A percentile compares a stretch with the other conserved stretches of the same genome.
Conservation (phyloP, 1,140 invertebrate genomes). For the Globodera rostochiensis region DNA sequence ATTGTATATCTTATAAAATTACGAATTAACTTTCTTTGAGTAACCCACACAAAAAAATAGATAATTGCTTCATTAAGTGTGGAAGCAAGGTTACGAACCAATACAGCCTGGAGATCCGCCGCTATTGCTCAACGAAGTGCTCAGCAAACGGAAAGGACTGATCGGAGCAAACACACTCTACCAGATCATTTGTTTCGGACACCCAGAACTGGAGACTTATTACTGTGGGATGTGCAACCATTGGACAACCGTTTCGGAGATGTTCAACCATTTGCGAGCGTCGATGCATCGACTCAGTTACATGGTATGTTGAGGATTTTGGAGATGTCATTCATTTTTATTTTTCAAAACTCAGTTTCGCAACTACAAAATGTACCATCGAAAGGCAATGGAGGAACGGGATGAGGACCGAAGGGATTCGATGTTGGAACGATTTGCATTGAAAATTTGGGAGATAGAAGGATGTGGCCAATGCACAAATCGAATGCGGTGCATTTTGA, state of each 20-base stretch:
- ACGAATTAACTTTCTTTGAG: neutral
- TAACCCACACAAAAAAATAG: no score
- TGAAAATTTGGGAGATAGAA: slow-evolving; percentile 39
- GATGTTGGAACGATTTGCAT: slow-evolving; percentile 35
- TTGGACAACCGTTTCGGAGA: slow-evolving; percentile 39
- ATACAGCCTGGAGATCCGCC: slow-evolving; percentile 34
- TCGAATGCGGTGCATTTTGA: slow-evolving; percentile 43
- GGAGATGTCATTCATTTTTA: neutral
- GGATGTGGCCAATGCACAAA: slow-evolving; percentile 38
- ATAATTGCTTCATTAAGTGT: slow-evolving; percentile 29
- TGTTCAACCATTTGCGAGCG: slow-evolving; percentile 33
- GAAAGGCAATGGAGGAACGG: slow-evolving; percentile 37
- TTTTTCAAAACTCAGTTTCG: slow-evolving; percentile 26
- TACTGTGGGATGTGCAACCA: slow-evolving; percentile 43
- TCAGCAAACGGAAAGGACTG: slow-evolving; percentile 34
- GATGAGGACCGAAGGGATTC: slow-evolving; percentile 29
- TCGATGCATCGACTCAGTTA: slow-evolving; percentile 43
- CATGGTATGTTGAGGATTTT: slow-evolving; percentile 23
- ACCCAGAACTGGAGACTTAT: slow-evolving; percentile 39
- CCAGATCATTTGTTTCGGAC: slow-evolving; percentile 45
- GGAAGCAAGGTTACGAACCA: slow-evolving; percentile 38
- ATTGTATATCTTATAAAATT: neutral
- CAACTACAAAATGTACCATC: slow-evolving; percentile 45
- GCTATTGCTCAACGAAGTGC: slow-evolving; percentile 39
- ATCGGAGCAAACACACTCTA: slow-evolving; percentile 34